These are phyloP conservation scores for Crypturellus undulatus DNA, from an alignment of 2,113 vertebrate genomes.

Conservation along the genomic window DNA sequence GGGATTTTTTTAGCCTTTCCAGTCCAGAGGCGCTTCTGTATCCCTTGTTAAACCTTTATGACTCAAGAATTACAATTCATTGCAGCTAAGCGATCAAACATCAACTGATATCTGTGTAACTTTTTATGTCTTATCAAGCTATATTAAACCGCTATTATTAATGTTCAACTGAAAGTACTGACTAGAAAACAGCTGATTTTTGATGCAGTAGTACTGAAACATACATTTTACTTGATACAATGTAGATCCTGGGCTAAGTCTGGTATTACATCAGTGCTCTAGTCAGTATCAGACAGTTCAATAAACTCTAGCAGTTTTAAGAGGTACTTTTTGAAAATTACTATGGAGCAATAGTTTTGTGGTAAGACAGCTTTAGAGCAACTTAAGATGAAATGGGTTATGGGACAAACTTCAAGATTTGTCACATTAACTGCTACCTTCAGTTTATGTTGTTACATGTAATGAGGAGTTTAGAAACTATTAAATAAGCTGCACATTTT, in stretches of 20 bases:
- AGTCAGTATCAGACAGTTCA: not conserved
- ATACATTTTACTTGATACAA: not conserved
- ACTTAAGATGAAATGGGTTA: not conserved
- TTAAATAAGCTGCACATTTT: not conserved
- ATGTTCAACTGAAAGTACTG: not conserved
- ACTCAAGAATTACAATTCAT: not conserved
- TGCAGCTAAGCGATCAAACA: not conserved
- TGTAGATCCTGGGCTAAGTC: not conserved
- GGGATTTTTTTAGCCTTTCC: not conserved
- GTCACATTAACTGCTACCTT: not conserved
- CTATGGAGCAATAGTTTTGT: not conserved
- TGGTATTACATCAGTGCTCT: not conserved
- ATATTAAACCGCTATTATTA: not conserved
- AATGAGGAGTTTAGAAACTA: not conserved
- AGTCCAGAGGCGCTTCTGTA: not conserved
- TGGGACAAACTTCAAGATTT: not conserved
- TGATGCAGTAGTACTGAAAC: not conserved
- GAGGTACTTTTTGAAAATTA: not conserved
- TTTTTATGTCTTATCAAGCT: not conserved
- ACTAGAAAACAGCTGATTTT: not conserved
- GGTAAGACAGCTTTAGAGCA: not conserved
- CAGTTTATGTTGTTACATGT: not conserved
- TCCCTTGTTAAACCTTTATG: not conserved
- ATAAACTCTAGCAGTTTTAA: not conserved
- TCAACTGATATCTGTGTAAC: not conserved